These are phyloP conservation scores for Euphonia xanthogaster DNA, from an alignment of 2,797 vertebrate species.

Conservation along the genomic window DNA sequence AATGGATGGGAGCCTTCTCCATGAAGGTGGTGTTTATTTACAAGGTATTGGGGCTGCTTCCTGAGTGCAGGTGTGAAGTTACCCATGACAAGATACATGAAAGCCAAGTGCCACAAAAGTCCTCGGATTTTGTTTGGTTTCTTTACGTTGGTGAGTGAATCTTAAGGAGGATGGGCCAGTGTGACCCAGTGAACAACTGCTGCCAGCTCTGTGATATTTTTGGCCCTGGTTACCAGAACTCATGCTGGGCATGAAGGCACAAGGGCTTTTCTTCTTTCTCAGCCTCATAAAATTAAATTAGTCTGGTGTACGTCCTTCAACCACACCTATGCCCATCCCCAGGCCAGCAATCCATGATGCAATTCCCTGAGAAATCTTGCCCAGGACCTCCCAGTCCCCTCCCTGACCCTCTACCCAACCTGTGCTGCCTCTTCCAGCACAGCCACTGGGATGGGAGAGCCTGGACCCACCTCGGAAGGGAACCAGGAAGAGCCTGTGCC, in stretches of 20 bases:
- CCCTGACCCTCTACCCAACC: fast-evolving
- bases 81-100: neutral
- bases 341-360: neutral
- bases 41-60: neutral
- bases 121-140: neutral
- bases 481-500: neutral
- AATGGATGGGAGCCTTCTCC: neutral
- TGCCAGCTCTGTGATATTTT: neutral
- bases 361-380: neutral
- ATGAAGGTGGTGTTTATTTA: neutral
- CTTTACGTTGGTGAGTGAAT: neutral
- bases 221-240: neutral
- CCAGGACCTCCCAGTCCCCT: neutral
- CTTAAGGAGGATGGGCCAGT: neutral
- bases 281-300: neutral
- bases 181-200: fast-evolving
- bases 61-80: neutral
- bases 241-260: neutral
- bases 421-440: neutral
- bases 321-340: neutral
- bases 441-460: fast-evolving
- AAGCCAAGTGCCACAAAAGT: neutral
- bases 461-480: neutral
- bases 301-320: neutral
- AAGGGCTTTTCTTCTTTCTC: neutral